phyloP scores from a whole-genome alignment of 2,888 invertebrate species.

The Biston stratarius region DNA sequence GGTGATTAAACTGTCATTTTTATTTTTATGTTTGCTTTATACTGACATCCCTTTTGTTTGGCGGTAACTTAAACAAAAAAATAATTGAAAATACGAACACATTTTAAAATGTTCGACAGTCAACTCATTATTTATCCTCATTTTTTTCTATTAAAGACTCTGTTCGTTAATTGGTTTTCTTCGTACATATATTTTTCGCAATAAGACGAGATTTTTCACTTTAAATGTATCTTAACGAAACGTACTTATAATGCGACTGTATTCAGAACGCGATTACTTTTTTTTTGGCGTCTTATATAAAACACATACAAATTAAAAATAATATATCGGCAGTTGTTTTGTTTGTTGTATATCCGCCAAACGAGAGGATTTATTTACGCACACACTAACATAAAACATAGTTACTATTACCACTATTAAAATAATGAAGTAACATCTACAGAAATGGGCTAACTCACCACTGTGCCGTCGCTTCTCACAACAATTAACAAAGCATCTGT shows the following conservation, averaged over 20 bases:
- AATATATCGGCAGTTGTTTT: background rate
- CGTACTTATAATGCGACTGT: background rate
- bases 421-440: conserved; percentile 5
- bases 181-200: no score
- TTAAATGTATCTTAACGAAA: no score
- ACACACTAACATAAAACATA: conserved; percentile 35
- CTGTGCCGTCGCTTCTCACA: conserved; percentile 53
- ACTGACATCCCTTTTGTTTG: conserved; percentile 45
- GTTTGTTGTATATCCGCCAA: conserved; percentile 17
- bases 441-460: conserved; percentile 28
- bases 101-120: background rate
- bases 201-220: no score
- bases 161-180: no score
- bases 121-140: no score
- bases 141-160: no score
- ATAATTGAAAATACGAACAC: background rate
- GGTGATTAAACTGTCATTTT: conserved; percentile 72
- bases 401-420: background rate
- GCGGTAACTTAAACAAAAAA: conserved; percentile 13
- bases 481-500: conserved; percentile 49
- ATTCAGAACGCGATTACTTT: background rate
- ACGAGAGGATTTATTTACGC: conserved; percentile 26
- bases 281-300: no score
- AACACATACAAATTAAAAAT: background rate
- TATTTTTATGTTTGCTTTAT: conserved; percentile 57